Base-by-base conservation (phyloP, 2,797 vertebrate species). In the Acrossocheilus fasciatus region DNA sequence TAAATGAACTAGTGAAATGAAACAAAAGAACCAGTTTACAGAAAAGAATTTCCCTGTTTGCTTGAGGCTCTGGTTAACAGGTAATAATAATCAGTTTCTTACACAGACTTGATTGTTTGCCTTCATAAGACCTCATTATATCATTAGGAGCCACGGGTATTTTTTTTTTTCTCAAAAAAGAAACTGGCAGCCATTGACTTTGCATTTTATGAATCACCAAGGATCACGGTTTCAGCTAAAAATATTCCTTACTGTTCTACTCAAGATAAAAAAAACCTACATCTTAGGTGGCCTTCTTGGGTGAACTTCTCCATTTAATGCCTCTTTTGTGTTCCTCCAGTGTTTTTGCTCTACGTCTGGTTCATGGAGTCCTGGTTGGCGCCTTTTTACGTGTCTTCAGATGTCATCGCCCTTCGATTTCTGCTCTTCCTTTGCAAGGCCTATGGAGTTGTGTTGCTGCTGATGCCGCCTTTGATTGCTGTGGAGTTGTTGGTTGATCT, bases 381-480 rank as follows among this genome's bases (percentile, higher is more conserved):
- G 0, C 91, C 82, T 0, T 84, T 91, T 50, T 81, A 89, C n/a
- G 26, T 69, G 0, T 70, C 81, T 0, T 73, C 90, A 1, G 94
- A 96, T 1, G 26, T 92, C 87, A 91, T 96, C 6, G 93, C 94
- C 45, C 90, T 96, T 82, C 95, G 94, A 84, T 95, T 94, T 91
- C 91, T 96, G 84, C 91, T 95, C 57, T 96, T 96, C 78, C 93
- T 96, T 54, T 91, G 95, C 87, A 91, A 95, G 89, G 93, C 93
- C 1, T 96, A 96, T 5, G 91, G 92, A 1, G 78, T 73, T 0
- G 93, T 94, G 77, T n/a, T 96, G 86, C 89, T 96, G 43, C 89
- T 96, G 79, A 93, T 84, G n/a, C 88, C 90, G 1, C 95, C 94
- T 47, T 91, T 96, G 81, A 92, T 95, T 0, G 87, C 92, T 1